Base-by-base conservation (phyloP, 2,797 vertebrate genomes). In the Miichthys miiuy region DNA sequence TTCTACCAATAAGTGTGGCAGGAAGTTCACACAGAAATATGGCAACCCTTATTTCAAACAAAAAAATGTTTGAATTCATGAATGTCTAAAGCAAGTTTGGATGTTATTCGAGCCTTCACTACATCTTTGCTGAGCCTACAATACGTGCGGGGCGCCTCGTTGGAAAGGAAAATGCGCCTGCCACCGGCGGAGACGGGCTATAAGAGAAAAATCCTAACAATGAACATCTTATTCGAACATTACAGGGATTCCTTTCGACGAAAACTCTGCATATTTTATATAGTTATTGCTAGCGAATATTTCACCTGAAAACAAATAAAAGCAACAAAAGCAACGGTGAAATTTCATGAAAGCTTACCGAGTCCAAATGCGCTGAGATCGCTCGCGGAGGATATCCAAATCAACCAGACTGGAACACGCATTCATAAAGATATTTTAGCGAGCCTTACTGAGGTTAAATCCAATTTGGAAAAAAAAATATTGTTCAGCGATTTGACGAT, bases 301-400 rank as follows among this genome's bases (percentile, higher is more conserved):
- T 71, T 71, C 34, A 51, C 41, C 30, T 41, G 47, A 5, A 30
- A 70, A 63, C 10, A 16, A 58, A 76, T 0, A 10, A 56, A 66
- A 77, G 52, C 64, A 80, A 56, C 69, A 47, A 41, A 81, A 68
- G 58, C 81, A 77, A 52, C 55, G 79, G 50, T 57, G 69, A 80
- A 42, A 86, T 82, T 64, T 75, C 44, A 72, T 55, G 55, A 68
- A 85, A 75, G 60, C 94, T 94, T 95, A 95, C 95, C 93, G 90
- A 87, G 77, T 90, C 79, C 76, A 83, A 86, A 81, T 3, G 86
- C 88, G 84, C 89, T 14, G 88, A 60, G 89, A 60, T 89, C 88
- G 84, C 69, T 68, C 25, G 77, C 84, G 79, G 80, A 79, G 76
- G 86, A 83, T 81, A 92, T 92, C 93, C 91, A 89, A 88, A 89